These are phyloP conservation scores for Drosophila incognita DNA, from an alignment of 2,888 invertebrate genomes.

Conservation along the genomic window DNA sequence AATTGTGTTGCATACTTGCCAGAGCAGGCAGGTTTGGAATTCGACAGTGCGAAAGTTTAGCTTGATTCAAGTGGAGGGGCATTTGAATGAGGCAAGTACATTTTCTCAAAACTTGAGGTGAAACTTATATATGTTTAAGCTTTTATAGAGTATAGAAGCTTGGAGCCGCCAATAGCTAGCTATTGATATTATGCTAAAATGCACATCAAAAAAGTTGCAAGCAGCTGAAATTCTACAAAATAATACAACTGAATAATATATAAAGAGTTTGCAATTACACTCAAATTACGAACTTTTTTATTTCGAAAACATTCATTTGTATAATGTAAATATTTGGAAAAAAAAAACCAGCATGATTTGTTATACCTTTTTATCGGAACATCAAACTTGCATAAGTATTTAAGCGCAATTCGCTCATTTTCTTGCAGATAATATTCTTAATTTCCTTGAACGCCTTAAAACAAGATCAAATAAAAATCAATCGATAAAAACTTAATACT, in stretches of 20 bases:
- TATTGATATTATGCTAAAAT: background rate
- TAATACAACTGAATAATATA: background rate
- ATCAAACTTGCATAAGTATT: background rate
- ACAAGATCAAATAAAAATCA: background rate
- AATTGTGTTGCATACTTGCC: slow-evolving; percentile 52
- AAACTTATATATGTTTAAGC: slow-evolving; percentile 9
- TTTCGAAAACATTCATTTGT: background rate
- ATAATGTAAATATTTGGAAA: background rate
- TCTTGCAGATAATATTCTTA: background rate
- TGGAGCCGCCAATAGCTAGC: background rate
- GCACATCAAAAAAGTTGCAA: background rate
- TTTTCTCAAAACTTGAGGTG: slow-evolving; percentile 1
- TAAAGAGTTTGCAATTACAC: background rate
- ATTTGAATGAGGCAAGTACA: background rate
- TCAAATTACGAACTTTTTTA: background rate
- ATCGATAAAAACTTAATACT: background rate
- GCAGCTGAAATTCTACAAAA: background rate
- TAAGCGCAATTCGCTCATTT: background rate
- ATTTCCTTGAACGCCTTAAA: background rate
- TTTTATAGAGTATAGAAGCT: background rate
- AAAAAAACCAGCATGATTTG: background rate
- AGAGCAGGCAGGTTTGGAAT: slow-evolving; percentile 32
- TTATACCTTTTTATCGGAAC: background rate
- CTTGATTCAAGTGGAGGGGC: slow-evolving; percentile 17
- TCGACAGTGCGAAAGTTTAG: slow-evolving; percentile 34